Evolutionary conservation across 1,140 invertebrate species (phyloP), one percentile per base, ranked within the genome.

Genomic region (Polyergus mexicanus): DNA sequence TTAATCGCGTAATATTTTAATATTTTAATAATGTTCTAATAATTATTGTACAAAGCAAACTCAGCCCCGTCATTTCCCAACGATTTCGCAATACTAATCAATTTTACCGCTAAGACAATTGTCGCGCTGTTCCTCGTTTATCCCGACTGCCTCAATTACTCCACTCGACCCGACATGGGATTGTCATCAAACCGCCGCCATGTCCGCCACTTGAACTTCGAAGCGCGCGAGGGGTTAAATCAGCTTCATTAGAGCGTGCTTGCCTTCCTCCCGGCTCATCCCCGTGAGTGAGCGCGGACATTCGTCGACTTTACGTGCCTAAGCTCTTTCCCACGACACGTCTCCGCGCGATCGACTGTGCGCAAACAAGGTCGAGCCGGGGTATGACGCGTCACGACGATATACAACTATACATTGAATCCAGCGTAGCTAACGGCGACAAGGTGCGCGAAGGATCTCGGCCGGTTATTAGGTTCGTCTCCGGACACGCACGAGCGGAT

Each of bases 401-500:
- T 65, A 56, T 51, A 78, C 71, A 65, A 80, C 62, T 66, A 58
- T 25, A 65, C 13, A 4, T 19, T 51, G 72, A 32, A 75, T 78
- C 83, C 32, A 38, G 32, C 47, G 32, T 69, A 38, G 76, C 63
- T 80, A 80, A 68, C 63, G 32, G 74, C 74, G 62, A 63, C 19
- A 19, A 51, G 71, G 41, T 41, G 58, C 22, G 83, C 78, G 41
- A 11, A 41, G 77, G 78, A 83, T 83, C 78, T 74, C 54, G 51
- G 25, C 38, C 63, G 75, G 47, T 51, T 51, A 85, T 80, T 66
- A 80, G 75, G 75, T 63, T 85, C 84, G 84, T 66, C 84, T 85
- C 38, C 75, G 62, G 84, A 78, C 63, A 85, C 84, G 84, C 84
- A 80, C 84, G 75, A 81, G n/a, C 75, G 75, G 68, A 83, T 83